Evolutionary conservation across 2,113 vertebrate genomes (phyloP), one percentile per base, ranked within the genome.

Genomic region (Sminthopsis crassicaudata): DNA sequence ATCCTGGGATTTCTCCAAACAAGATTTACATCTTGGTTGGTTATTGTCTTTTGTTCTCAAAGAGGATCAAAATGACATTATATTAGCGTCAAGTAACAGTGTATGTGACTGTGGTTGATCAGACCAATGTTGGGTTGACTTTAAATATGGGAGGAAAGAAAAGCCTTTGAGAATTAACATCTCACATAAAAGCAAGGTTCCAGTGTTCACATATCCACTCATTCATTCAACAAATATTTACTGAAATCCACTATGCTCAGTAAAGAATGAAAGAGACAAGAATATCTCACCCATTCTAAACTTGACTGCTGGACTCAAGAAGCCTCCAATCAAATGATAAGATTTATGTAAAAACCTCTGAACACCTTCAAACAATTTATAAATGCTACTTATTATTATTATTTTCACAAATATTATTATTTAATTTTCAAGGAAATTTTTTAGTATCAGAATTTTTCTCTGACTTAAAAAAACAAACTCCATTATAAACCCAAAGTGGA

Each of bases 401-500:
- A 19, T n/a, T n/a, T 19, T n/a, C 50, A 51, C 50, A 51, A 19
- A 4, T 67, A 67, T n/a, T 67, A 67, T 67, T 84, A 42, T 84
- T 84, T 84, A 42, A n/a, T 84, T 42, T 16, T 42, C 16, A 84
- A 84, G 16, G 53, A 90, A 60, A 11, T 27, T 94, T 42, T 53
- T 25, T 89, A 36, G 54, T 19, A 8, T n/a, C 91, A 94, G 60
- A 95, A 91, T 96, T 94, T 76, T 16, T 9, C 84, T 96, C 48
- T 26, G 25, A 95, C 46, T 19, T 95, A 60, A 89, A 97, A 97
- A 93, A 95, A 57, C 53, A 90, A 94, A 90, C 76, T 24, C 89
- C 90, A 25, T 19, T 52, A 14, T 10, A 91, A 94, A 53, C 46
- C 89, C n/a, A 48, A 52, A 54, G 90, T 54, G 36, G 84, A 88